Percentiles rank a stretch among this genome's conserved stretches.
These are phyloP conservation scores for Aplochiton taeniatus DNA, from an alignment of 2,797 vertebrate genomes.

Conservation along the genomic window DNA sequence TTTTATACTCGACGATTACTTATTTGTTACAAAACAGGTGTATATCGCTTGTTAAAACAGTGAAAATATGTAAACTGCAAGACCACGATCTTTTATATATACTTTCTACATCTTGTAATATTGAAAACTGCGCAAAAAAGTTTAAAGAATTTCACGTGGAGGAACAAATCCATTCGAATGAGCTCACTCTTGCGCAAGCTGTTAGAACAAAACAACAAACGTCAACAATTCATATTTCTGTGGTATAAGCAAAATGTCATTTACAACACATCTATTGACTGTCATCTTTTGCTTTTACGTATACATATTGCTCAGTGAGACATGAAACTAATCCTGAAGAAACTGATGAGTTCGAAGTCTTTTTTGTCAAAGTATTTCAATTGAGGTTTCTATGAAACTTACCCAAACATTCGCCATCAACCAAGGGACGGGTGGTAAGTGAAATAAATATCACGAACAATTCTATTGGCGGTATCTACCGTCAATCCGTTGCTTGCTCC, in stretches of 20 bases:
- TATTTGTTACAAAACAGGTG: no score
- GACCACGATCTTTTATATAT: no score
- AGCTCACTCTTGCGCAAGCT: constrained; percentile 41
- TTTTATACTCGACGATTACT: no score
- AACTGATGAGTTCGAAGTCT: constrained; percentile 19
- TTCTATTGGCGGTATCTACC: constrained; percentile 29
- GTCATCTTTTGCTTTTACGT: constrained; percentile 39
- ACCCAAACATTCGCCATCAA: constrained; percentile 71
- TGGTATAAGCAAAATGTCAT: constrained; percentile 30
- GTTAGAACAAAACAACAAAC: constrained; percentile 55
- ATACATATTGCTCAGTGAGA: rapidly evolving
- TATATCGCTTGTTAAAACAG: no score
- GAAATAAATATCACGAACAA: constrained; percentile 33
- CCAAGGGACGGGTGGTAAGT: constrained; percentile 46
- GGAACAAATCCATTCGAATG: not conserved
- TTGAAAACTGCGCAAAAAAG: not conserved
- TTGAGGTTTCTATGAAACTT: constrained; percentile 66
- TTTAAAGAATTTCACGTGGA: not conserved
- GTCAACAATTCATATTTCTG: constrained; percentile 65
- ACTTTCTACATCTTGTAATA: not conserved
- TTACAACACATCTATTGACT: constrained; percentile 18
- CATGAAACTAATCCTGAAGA: not conserved
- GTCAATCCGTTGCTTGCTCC: constrained; percentile 21
- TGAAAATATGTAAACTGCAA: no score
- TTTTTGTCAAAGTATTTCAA: constrained; percentile 56